phyloP scores from a whole-genome alignment of 2,797 vertebrate species.

The Heliangelus exortis region DNA sequence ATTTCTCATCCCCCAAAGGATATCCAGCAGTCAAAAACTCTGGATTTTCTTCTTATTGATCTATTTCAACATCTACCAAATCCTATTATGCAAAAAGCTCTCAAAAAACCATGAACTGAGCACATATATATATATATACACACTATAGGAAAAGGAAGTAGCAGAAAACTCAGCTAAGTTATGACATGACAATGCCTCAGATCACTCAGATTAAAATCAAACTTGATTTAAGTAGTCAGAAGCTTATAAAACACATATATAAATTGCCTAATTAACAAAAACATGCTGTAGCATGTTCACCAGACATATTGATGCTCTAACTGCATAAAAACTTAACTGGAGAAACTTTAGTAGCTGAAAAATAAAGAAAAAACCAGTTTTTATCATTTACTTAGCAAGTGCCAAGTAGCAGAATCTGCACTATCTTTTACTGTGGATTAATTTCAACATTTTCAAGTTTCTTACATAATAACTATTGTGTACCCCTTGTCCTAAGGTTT shows the following conservation, averaged over 20 bases:
- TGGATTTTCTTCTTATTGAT: background rate
- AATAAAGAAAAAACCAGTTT: background rate
- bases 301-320: background rate
- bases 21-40: background rate
- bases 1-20: background rate
- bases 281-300: background rate
- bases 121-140: background rate
- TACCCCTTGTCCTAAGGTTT: background rate
- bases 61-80: background rate
- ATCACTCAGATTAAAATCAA: background rate
- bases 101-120: background rate
- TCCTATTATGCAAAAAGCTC: background rate
- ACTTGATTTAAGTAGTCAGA: background rate
- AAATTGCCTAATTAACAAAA: background rate
- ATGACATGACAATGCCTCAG: background rate
- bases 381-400: background rate
- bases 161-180: background rate
- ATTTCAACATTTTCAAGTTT: background rate
- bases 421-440: background rate
- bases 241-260: background rate
- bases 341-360: background rate
- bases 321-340: background rate
- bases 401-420: background rate
- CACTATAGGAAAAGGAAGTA: background rate
- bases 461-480: background rate